Evolutionary conservation across 2,113 vertebrate genomes (phyloP), one percentile per base, ranked within the genome.

Genomic region (Bostrychus sinensis): DNA sequence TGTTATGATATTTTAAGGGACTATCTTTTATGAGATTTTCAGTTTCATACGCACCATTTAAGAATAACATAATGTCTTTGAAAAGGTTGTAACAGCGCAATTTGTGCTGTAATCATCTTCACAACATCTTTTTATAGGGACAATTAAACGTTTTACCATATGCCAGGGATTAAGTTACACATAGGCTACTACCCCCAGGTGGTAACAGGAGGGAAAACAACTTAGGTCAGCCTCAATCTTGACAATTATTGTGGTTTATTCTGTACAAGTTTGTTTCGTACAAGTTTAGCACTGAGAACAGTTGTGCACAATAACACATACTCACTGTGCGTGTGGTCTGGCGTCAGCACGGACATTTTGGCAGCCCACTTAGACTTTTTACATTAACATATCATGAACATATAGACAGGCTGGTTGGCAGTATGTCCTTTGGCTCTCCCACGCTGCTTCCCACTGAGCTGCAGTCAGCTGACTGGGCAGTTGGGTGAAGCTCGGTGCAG

Each of bases 381-480:
- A 26, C 71, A 56, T 43, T 42, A 16, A 17, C 30, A 80, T 19
- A 7, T 9, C 41, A 2, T 20, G 7, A 73, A 63, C 69, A 85
- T 69, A 78, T 8, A 12, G 61, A 60, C 30, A 51, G 38, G 34
- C 62, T 53, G 62, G 56, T 28, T 3, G 39, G 57, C 54, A 48
- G 36, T 39, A 1, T 48, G 70, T 48, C 28, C 48, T 66, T 59
- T 56, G 42, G 16, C 41, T 65, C 66, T 46, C 72, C 37, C 57
- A n/a, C 56, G 65, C 72, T 70, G 43, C 61, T 57, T 66, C 59
- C 17, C 86, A 80, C 77, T 77, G 73, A 66, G 83, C 57, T 81
- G 79, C 80, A 53, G 82, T 89, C 89, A 91, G 71, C 84, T 91
- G 89, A 91, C 82, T 67, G 57, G 70, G 60, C 63, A 57, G 80